A percentile compares a stretch with the other conserved stretches of the same genome.
These are phyloP conservation scores for Nymphalis polychloros DNA, from an alignment of 2,888 invertebrate genomes.

Conservation along the genomic window DNA sequence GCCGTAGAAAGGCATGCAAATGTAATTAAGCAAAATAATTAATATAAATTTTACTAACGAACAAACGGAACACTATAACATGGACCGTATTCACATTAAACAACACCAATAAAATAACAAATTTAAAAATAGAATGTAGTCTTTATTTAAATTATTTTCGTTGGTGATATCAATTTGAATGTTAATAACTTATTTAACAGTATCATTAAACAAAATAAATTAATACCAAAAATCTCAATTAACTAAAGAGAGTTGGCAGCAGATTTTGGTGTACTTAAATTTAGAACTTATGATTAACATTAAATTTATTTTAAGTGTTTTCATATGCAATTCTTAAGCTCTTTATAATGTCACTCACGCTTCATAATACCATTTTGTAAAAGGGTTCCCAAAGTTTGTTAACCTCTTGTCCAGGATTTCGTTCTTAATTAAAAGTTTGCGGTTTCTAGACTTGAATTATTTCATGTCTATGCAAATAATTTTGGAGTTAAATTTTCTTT, in stretches of 20 bases:
- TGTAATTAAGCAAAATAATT: too few relatives aligned
- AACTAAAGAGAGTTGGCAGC: background rate
- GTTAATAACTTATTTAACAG: too few relatives aligned
- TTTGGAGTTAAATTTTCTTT: background rate
- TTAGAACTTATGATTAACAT: background rate
- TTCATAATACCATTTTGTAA: background rate
- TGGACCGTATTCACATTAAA: too few relatives aligned
- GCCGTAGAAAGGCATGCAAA: too few relatives aligned
- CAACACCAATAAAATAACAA: too few relatives aligned
- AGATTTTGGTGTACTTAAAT: background rate
- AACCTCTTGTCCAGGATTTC: constrained; percentile 10
- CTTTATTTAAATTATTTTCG: too few relatives aligned
- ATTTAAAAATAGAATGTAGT: too few relatives aligned
- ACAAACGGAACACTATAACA: too few relatives aligned
- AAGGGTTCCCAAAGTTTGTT: constrained; percentile 9
- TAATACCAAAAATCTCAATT: background rate
- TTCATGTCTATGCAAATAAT: background rate
- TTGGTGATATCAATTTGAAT: too few relatives aligned
- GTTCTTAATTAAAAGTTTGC: constrained; percentile 31
- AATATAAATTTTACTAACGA: too few relatives aligned
- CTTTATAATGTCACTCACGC: background rate
- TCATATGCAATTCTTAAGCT: background rate
- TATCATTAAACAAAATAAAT: too few relatives aligned
- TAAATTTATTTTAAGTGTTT: background rate
- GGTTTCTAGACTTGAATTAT: background rate